Percentiles rank a stretch among this genome's conserved stretches.
These are phyloP conservation scores for Eurosta solidaginis DNA, from an alignment of 1,140 invertebrate genomes.

Conservation along the genomic window DNA sequence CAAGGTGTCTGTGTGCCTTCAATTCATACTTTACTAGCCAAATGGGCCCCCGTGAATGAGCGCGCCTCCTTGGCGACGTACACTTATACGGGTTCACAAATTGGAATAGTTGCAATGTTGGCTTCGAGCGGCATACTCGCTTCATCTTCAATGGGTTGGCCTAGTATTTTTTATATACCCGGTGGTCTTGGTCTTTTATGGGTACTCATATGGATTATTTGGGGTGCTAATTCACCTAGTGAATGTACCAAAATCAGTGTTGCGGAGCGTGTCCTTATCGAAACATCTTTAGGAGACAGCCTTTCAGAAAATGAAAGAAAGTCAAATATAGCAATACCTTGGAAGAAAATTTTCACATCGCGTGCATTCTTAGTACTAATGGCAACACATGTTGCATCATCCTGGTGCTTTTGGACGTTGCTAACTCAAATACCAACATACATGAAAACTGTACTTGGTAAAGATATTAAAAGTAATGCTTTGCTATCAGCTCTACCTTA, in stretches of 20 bases:
- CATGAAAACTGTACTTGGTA: constrained; percentile 78
- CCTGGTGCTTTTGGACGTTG: constrained; percentile 93
- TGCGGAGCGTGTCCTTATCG: constrained; percentile 68
- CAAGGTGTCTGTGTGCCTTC: constrained; percentile 81
- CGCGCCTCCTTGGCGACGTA: constrained; percentile 65
- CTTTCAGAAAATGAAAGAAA: background rate
- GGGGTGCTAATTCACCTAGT: constrained; percentile 70
- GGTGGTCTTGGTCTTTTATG: constrained; percentile 68
- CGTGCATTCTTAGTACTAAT: constrained; percentile 84
- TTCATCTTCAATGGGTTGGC: constrained; percentile 71
- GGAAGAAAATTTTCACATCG: constrained; percentile 77
- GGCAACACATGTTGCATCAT: constrained; percentile 84
- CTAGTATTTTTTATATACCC: constrained; percentile 76
- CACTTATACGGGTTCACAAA: constrained; percentile 69
- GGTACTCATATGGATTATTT: constrained; percentile 67
- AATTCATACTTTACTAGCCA: constrained; percentile 70
- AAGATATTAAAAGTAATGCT: constrained; percentile 77
- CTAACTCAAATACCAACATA: constrained; percentile 90
- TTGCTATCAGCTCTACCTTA: constrained; percentile 81
- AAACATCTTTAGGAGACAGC: constrained; percentile 39
- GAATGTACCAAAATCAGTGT: constrained; percentile 65
- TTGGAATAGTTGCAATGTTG: constrained; percentile 70
- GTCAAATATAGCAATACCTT: constrained; percentile 63
- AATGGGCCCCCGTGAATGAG: constrained; percentile 64
- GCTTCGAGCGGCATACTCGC: constrained; percentile 66